phyloP scores from a whole-genome alignment of 1,140 invertebrate species.

The Laodelphax striatellus region DNA sequence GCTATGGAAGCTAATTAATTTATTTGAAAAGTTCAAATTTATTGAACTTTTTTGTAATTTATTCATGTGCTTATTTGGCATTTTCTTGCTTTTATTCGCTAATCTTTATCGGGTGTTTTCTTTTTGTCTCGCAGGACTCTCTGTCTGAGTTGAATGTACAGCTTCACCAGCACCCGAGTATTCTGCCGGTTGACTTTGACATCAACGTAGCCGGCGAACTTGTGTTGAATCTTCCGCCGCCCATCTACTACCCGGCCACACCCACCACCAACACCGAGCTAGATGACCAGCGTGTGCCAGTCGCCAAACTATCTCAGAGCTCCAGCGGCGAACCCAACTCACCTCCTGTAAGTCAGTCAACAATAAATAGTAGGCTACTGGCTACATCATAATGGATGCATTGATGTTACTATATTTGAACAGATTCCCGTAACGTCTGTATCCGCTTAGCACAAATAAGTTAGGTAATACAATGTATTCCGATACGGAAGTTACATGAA shows the following conservation, averaged over 20 bases:
- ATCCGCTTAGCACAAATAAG: too few relatives aligned
- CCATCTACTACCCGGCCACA: constrained; percentile 21
- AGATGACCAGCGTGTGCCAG: constrained; percentile 41
- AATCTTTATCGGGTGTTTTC: too few relatives aligned
- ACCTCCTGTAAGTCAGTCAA: constrained; percentile 19
- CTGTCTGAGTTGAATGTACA: constrained; percentile 67
- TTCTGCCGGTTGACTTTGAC: constrained; percentile 84
- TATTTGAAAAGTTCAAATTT: too few relatives aligned
- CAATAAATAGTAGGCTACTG: too few relatives aligned
- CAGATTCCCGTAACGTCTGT: too few relatives aligned
- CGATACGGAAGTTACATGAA: too few relatives aligned
- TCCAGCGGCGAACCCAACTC: constrained; percentile 34
- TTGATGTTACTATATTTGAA: too few relatives aligned
- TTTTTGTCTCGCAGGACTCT: constrained; percentile 47
- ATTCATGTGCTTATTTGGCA: not conserved
- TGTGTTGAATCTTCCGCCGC: constrained; percentile 26
- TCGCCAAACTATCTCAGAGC: constrained; percentile 38
- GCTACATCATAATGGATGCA: too few relatives aligned
- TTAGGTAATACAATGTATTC: too few relatives aligned
- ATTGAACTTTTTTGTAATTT: not conserved
- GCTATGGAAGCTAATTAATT: too few relatives aligned
- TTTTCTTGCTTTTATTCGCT: too few relatives aligned
- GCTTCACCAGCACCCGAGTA: constrained; percentile 77
- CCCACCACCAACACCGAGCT: constrained; percentile 31
- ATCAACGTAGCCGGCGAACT: constrained; percentile 61